Conservation (phyloP, 2,797 vertebrate species). For the Tangara arthus region DNA sequence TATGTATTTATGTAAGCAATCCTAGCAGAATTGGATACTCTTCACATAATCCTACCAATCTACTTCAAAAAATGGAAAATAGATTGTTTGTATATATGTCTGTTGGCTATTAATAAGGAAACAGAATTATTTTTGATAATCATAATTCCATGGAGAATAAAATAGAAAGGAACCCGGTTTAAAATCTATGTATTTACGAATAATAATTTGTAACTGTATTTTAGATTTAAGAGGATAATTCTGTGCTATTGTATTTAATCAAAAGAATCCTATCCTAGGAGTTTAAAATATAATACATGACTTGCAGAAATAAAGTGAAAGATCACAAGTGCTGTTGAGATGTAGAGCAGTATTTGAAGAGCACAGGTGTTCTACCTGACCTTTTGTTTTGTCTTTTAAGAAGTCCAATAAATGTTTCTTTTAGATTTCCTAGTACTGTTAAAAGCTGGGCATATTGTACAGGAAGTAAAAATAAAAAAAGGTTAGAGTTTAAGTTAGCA, state of each 20-base stretch:
- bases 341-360: background rate
- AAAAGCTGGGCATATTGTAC: background rate
- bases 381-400: background rate
- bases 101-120: background rate
- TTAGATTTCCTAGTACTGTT: background rate
- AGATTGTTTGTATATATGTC: background rate
- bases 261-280: background rate
- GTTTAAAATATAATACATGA: background rate
- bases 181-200: background rate
- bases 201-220: background rate
- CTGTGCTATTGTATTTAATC: background rate
- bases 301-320: background rate
- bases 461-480: background rate
- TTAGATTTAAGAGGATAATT: background rate
- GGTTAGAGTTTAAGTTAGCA: background rate
- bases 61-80: background rate
- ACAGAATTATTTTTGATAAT: background rate
- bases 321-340: background rate
- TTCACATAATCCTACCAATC: background rate
- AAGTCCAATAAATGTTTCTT: background rate
- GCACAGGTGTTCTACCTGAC: background rate
- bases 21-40: background rate
- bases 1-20: background rate
- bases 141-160: background rate
- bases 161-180: background rate